Evolutionary conservation across 2,888 invertebrate genomes (phyloP).

Genomic region (Acanthoscelides obtectus): DNA sequence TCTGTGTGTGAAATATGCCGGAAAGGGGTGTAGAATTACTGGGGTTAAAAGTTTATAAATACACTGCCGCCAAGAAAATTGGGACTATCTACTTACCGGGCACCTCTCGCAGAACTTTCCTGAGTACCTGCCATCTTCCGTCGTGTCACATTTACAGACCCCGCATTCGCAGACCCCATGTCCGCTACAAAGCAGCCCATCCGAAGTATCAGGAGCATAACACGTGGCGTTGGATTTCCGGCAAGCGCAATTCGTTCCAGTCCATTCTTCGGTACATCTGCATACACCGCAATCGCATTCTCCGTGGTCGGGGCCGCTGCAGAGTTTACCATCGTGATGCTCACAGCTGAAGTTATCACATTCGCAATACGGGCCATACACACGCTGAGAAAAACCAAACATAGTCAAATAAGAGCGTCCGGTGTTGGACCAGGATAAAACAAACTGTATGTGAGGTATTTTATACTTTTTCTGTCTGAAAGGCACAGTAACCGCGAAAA

Average conservation of each 20-base stretch:
- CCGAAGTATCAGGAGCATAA: conserved; percentile 54
- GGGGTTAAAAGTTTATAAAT: too few relatives aligned
- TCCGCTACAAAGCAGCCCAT: conserved; percentile 69
- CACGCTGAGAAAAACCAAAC: conserved; percentile 21
- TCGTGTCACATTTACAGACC: conserved; percentile 73
- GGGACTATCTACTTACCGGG: conserved; percentile 67
- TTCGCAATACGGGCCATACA: conserved; percentile 82
- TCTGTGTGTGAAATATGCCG: too few relatives aligned
- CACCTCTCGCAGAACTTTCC: conserved; percentile 93
- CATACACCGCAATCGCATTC: conserved; percentile 87
- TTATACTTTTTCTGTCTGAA: too few relatives aligned
- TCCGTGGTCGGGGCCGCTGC: conserved; percentile 79
- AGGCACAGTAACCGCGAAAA: too few relatives aligned
- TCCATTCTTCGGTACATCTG: conserved; percentile 74
- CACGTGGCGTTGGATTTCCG: conserved; percentile 71
- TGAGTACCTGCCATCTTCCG: conserved; percentile 65
- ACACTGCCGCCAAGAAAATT: too few relatives aligned
- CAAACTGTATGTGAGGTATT: too few relatives aligned
- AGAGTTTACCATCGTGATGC: conserved; percentile 67
- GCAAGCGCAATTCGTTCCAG: conserved; percentile 81
- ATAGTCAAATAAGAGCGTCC: background rate
- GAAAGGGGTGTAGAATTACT: too few relatives aligned
- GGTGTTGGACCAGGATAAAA: too few relatives aligned
- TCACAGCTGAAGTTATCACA: conserved; percentile 97
- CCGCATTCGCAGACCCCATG: conserved; percentile 92